phyloP scores from a whole-genome alignment of 2,797 vertebrate species.

The Leuciscus waleckii region DNA sequence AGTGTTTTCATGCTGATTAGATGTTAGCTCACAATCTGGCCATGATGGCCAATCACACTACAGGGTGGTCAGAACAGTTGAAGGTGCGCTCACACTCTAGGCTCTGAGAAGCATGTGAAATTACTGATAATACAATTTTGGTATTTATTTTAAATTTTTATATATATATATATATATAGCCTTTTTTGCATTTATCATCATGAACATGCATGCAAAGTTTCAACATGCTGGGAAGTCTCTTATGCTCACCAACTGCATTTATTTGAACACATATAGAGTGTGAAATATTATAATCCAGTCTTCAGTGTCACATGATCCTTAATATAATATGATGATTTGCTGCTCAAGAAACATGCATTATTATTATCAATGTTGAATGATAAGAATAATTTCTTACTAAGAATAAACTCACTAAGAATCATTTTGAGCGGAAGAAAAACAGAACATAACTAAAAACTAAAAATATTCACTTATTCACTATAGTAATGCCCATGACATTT shows the following conservation, averaged over 20 bases:
- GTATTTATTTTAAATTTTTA: too few species aligned
- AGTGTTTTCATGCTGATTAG: constrained; percentile 32
- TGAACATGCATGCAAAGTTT: too few species aligned
- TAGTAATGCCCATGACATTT: not conserved
- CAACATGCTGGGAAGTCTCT: too few species aligned
- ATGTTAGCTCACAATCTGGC: constrained; percentile 30
- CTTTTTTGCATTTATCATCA: too few species aligned
- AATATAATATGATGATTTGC: too few species aligned
- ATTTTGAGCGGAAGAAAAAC: not conserved
- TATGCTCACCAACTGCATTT: not conserved
- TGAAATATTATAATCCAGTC: too few species aligned
- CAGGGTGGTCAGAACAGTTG: not conserved
- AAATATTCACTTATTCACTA: not conserved
- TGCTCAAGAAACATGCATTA: too few species aligned
- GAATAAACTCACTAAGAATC: not conserved
- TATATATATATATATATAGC: too few species aligned
- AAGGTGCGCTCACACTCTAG: not conserved
- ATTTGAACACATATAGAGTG: not conserved
- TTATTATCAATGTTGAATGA: not conserved
- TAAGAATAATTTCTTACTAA: not conserved
- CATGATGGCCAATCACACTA: not conserved
- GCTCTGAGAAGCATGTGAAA: not conserved
- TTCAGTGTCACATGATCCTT: too few species aligned
- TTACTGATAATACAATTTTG: not conserved
- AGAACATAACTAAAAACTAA: not conserved